These are phyloP conservation scores for Callorhinus ursinus DNA, from an alignment of 2,113 vertebrate genomes.

Conservation along the genomic window DNA sequence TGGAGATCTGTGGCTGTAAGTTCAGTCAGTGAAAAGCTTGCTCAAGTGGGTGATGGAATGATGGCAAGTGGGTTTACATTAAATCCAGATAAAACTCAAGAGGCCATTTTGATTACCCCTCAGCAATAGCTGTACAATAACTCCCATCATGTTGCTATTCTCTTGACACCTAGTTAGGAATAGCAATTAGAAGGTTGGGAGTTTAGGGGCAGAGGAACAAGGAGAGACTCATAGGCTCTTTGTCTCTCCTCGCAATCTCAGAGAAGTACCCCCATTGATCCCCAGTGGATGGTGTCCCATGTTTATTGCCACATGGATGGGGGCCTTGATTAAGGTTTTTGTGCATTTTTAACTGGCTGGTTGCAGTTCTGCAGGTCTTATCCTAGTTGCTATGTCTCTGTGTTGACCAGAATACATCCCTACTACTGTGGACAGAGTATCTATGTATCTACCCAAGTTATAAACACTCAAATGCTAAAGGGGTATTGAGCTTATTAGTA, in stretches of 20 bases:
- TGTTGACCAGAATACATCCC: not conserved
- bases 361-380: not conserved
- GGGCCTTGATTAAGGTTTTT: slow-evolving; percentile 51
- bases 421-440: not conserved
- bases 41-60: not conserved
- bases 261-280: not conserved
- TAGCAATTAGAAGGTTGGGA: not conserved
- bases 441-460: not conserved
- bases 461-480: not conserved
- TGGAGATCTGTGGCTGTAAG: not conserved
- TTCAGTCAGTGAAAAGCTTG: not conserved
- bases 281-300: not conserved
- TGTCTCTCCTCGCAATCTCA: not conserved
- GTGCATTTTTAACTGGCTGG: slow-evolving; percentile 16
- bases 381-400: not conserved
- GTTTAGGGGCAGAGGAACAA: not conserved
- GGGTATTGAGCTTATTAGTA: not conserved
- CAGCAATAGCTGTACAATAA: not conserved
- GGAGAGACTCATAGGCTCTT: not conserved
- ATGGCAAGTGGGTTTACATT: not conserved
- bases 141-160: not conserved
- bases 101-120: slow-evolving; percentile 4
- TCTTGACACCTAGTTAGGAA: not conserved
- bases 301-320: not conserved
- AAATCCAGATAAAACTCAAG: not conserved